phyloP scores from a whole-genome alignment of 2,797 vertebrate species.

The Pygocentrus nattereri region DNA sequence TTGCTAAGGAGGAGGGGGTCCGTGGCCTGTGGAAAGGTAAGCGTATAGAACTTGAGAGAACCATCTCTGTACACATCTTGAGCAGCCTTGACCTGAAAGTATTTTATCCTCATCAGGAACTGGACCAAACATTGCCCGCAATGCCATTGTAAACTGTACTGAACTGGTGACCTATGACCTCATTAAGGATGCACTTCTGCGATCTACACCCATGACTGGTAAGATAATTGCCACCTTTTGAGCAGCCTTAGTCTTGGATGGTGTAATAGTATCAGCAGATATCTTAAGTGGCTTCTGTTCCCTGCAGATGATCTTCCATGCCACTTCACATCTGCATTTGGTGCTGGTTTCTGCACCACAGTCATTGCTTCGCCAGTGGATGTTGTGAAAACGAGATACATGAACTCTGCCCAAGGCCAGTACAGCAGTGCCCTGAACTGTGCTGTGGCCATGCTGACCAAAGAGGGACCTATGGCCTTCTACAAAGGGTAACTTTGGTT shows the following conservation, averaged over 20 bases:
- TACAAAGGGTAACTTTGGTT: conserved; percentile 87
- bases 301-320: conserved; percentile 86
- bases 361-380: conserved; percentile 84
- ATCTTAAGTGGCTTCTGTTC: background rate
- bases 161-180: conserved; percentile 90
- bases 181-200: conserved; percentile 86
- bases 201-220: conserved; percentile 84
- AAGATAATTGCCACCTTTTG: conserved; percentile 3
- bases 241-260: background rate
- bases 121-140: conserved; percentile 85
- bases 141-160: conserved; percentile 88
- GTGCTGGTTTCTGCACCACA: conserved; percentile 84
- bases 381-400: conserved; percentile 87
- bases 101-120: conserved; percentile 75
- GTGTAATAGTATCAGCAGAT: background rate
- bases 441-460: conserved; percentile 84
- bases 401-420: conserved; percentile 87
- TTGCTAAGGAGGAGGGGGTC: conserved; percentile 80
- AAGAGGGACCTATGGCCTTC: conserved; percentile 87
- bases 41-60: background rate
- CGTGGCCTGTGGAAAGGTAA: conserved; percentile 82
- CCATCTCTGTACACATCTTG: too few species aligned
- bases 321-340: conserved; percentile 83
- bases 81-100: background rate
- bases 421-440: conserved; percentile 85